Evolutionary conservation across 53 echinoderm and acorn worm genomes (phyloP).

Genomic region (Paelopatides confundens): DNA sequence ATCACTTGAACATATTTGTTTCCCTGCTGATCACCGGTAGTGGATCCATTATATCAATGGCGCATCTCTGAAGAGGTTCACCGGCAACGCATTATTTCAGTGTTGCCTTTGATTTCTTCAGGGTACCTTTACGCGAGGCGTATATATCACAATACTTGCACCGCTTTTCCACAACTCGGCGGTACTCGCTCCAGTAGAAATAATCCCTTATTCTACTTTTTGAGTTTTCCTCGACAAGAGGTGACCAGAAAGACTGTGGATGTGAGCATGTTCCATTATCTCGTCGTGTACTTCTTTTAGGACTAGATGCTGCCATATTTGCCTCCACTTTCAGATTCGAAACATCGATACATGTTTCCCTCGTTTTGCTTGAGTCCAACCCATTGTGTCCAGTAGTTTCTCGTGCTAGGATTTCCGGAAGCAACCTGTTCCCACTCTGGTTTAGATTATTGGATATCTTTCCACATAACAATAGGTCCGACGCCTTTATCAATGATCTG

Average conservation of each 20-base stretch:
- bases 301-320: background rate
- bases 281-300: background rate
- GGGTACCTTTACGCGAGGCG: background rate
- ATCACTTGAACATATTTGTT: background rate
- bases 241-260: slow-evolving; percentile 7
- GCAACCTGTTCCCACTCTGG: background rate
- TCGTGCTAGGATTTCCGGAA: background rate
- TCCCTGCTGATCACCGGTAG: background rate
- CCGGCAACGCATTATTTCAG: background rate
- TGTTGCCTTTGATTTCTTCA: background rate
- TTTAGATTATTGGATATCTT: background rate
- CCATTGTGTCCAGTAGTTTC: slow-evolving; percentile 33
- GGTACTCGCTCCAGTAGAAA: slow-evolving; percentile 3
- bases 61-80: background rate
- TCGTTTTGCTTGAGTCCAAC: background rate
- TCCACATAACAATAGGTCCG: slow-evolving; percentile 8
- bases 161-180: background rate
- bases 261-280: background rate
- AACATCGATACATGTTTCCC: slow-evolving; percentile 5
- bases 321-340: background rate
- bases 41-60: background rate
- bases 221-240: background rate
- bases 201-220: background rate
- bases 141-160: background rate
- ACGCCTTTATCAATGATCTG: background rate